phyloP scores from a whole-genome alignment of 2,888 invertebrate genomes.

The Agrochola litura region DNA sequence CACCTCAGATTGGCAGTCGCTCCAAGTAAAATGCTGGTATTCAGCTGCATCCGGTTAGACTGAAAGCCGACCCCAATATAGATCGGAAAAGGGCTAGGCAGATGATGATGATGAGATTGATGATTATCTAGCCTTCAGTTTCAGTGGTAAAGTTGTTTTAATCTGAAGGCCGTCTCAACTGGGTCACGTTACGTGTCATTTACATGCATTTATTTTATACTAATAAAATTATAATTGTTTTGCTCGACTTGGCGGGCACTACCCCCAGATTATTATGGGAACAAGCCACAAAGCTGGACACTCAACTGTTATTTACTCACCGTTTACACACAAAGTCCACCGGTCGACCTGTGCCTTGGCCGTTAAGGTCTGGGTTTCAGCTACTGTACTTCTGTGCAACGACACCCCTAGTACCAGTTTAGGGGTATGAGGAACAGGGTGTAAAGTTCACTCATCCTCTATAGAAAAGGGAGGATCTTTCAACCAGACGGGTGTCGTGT shows the following conservation, averaged over 20 bases:
- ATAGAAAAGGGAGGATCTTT: too few relatives aligned
- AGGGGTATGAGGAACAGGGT: too few relatives aligned
- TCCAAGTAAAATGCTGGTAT: neutral
- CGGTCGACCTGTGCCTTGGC: neutral
- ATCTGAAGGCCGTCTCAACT: neutral
- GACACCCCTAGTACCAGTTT: neutral
- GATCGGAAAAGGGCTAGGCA: neutral
- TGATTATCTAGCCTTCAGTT: neutral
- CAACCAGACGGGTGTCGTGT: too few relatives aligned
- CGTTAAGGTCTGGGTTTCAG: neutral
- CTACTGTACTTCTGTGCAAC: neutral
- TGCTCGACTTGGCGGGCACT: too few relatives aligned
- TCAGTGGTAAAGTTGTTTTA: neutral
- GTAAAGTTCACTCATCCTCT: too few relatives aligned
- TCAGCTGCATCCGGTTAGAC: neutral
- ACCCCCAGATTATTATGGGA: neutral
- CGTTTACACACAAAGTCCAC: neutral
- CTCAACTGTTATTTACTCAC: neutral
- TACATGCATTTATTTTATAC: neutral
- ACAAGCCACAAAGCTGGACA: neutral
- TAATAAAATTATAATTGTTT: neutral
- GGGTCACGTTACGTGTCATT: neutral
- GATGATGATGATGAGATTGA: neutral
- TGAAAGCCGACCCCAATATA: too few relatives aligned
- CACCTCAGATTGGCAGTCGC: neutral